A percentile compares a stretch with the other conserved stretches of the same genome.
These are phyloP conservation scores for Cetonia aurata DNA, from an alignment of 2,888 invertebrate species.

Conservation along the genomic window DNA sequence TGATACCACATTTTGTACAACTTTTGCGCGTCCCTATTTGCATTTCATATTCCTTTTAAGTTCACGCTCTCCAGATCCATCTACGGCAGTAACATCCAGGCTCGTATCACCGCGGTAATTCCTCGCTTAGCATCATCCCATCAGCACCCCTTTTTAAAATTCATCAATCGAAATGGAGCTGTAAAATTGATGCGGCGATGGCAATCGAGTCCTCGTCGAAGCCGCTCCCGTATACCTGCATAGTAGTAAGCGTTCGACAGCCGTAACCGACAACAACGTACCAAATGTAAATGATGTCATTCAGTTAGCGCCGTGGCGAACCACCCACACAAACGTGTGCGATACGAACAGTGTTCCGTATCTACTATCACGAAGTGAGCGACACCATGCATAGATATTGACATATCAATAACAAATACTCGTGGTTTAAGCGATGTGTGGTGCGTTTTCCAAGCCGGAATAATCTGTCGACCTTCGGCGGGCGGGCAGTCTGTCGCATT, in stretches of 20 bases:
- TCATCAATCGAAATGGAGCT: slow-evolving; percentile 25
- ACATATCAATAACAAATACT: slow-evolving; percentile 33
- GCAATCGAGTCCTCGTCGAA: slow-evolving; percentile 5
- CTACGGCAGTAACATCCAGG: no score
- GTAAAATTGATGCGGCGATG: slow-evolving; percentile 21
- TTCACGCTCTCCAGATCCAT: no score
- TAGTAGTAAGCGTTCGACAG: background rate
- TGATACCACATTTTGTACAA: no score
- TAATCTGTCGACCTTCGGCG: background rate
- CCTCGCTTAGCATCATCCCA: no score
- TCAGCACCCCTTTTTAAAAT: slow-evolving; percentile 10
- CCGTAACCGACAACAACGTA: slow-evolving; percentile 3
- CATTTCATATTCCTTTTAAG: no score
- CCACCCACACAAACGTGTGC: no score
- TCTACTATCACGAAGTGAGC: background rate
- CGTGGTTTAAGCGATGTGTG: slow-evolving; percentile 2
- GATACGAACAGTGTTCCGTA: no score
- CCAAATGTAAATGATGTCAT: slow-evolving; percentile 35
- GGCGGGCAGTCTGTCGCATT: slow-evolving; percentile 1
- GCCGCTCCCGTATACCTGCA: background rate
- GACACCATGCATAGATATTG: slow-evolving; percentile 34
- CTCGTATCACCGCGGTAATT: no score
- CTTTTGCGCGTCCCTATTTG: no score
- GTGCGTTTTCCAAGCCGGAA: background rate
- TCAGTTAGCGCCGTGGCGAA: slow-evolving; percentile 14